Conservation (phyloP, 2,888 invertebrate species). For the Nephrotoma flavescens region DNA sequence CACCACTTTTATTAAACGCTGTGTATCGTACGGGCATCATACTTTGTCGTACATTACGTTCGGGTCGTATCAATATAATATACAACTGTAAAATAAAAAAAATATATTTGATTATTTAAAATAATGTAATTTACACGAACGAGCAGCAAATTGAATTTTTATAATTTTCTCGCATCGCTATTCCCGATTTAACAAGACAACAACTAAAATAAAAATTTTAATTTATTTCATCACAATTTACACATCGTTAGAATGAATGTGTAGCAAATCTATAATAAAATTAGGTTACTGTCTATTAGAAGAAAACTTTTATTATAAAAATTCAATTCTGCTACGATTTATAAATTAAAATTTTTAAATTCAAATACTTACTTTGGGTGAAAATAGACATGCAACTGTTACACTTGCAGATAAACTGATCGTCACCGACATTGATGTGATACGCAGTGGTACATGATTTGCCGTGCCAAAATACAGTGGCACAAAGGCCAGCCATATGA, state of each 20-base stretch:
- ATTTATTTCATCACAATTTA: not conserved
- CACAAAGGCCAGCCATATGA: slow-evolving; percentile 96
- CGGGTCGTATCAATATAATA: slow-evolving; percentile 78
- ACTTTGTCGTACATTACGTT: slow-evolving; percentile 76
- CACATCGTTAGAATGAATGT: not conserved
- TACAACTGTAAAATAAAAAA: slow-evolving; percentile 45
- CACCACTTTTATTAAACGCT: slow-evolving; percentile 45
- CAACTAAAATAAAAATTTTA: not conserved
- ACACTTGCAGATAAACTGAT: slow-evolving; percentile 90
- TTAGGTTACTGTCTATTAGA: not conserved
- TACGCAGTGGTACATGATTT: slow-evolving; percentile 78
- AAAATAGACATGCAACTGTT: slow-evolving; percentile 82
- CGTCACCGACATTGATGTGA: slow-evolving; percentile 91
- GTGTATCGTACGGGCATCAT: slow-evolving; percentile 62
- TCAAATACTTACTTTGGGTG: slow-evolving; percentile 62
- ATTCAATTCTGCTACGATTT: not conserved
- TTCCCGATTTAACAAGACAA: not conserved
- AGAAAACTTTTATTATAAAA: not conserved
- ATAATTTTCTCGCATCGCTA: not conserved
- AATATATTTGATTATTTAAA: not conserved
- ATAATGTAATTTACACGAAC: not conserved
- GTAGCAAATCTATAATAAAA: not conserved
- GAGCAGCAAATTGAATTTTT: not conserved
- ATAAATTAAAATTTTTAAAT: not conserved
- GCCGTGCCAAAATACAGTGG: slow-evolving; percentile 94